Base-by-base conservation (phyloP, 1,140 invertebrate genomes). In the Drosophila cardini region DNA sequence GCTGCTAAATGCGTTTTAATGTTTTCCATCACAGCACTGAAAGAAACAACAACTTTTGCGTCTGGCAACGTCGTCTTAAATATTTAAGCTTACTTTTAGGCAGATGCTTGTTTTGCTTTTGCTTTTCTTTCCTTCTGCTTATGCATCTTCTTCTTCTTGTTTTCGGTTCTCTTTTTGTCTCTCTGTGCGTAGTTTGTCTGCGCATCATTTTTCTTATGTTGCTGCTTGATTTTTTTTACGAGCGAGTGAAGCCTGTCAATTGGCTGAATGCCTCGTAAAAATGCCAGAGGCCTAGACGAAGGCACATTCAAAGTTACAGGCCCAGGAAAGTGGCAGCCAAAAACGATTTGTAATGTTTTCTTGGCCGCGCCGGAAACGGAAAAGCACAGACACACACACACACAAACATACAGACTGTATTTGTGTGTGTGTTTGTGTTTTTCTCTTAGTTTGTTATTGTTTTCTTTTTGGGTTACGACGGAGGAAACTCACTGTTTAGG, bases 251-350 rank as follows among this genome's bases (percentile, higher is more conserved):
- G 80, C 87, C 87, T 90, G 87, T 90, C 87, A 90, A 90, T 90
- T 90, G 87, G 87, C 83, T 90, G 87, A 90, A 90, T 90, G 87
- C 87, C 87, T 90, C 83, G 82, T 85, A 90, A 83, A 90, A 90
- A 81, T 90, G 80, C 78, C 86, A 76, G 75, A 84, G 84, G 84
- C 81, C 80, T 80, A 84, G 75, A 72, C 64, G 42, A 13, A 67
- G 61, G 26, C 45, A 11, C 61, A 30, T 46, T 30, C 56, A 11
- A 18, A 45, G 40, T 30, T 38, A 4, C 32, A 46, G 45, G 45
- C 45, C 0, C 60, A 50, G 36, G 48, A 52, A 56, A 68, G 55
- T 61, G 64, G 46, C 71, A 73, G 64, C 71, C 71, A 69, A 84
- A 89, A 85, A 84, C 85, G 84, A 89, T 89, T 89, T 89, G 84